These are phyloP conservation scores for Drepanosiphum platanoidis DNA, from an alignment of 2,888 invertebrate genomes.

Conservation along the genomic window DNA sequence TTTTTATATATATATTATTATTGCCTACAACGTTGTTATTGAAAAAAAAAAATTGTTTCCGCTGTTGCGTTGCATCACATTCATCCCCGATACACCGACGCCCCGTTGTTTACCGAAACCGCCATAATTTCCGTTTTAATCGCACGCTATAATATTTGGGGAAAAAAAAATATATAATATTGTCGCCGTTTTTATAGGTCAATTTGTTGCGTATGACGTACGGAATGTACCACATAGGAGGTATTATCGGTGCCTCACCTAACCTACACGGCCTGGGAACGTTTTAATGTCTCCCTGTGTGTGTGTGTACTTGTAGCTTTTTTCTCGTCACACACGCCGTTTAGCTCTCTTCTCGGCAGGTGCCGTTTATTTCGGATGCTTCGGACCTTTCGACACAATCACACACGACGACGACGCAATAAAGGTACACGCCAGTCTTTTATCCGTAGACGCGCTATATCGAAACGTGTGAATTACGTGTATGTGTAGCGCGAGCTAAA, in stretches of 20 bases:
- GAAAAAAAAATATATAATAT: too few relatives aligned
- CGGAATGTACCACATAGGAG: background rate
- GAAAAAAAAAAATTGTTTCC: conserved; percentile 48
- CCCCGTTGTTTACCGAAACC: conserved; percentile 34
- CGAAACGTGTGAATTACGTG: too few relatives aligned
- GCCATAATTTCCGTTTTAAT: conserved; percentile 54
- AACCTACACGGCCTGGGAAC: too few relatives aligned
- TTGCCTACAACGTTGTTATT: conserved; percentile 23
- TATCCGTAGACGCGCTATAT: too few relatives aligned
- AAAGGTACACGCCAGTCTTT: background rate
- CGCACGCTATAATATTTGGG: background rate
- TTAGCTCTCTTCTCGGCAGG: background rate
- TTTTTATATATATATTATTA: too few relatives aligned
- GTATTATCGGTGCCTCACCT: too few relatives aligned
- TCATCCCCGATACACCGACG: background rate
- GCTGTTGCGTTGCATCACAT: conserved; percentile 42
- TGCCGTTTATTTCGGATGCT: background rate
- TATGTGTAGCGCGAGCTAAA: too few relatives aligned
- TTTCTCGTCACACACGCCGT: background rate
- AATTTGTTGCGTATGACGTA: conserved; percentile 13
- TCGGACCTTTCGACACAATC: too few relatives aligned
- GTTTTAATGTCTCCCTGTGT: too few relatives aligned
- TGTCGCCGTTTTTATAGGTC: background rate
- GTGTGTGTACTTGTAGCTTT: too few relatives aligned
- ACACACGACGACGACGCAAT: too few relatives aligned